phyloP scores from a whole-genome alignment of 2,888 invertebrate species.

The Cephus pulcher region DNA sequence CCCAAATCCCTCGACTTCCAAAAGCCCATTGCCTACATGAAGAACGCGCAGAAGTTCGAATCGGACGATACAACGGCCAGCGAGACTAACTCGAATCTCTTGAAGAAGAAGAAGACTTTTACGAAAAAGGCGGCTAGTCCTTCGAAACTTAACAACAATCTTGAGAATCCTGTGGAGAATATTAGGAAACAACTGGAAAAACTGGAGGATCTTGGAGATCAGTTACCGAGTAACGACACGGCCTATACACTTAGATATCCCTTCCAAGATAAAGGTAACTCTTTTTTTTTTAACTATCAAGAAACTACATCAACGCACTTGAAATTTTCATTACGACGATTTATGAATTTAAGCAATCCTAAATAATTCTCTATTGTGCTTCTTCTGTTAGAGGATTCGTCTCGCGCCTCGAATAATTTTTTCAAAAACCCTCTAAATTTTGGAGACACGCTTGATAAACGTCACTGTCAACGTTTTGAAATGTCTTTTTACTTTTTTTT shows the following conservation, averaged over 20 bases:
- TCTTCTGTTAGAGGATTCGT: constrained; percentile 1
- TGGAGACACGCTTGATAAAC: not conserved
- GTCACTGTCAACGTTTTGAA: not conserved
- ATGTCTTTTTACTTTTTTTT: constrained; percentile 24
- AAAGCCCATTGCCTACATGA: constrained; percentile 30
- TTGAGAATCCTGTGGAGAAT: constrained; percentile 76
- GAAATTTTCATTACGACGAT: constrained; percentile 6
- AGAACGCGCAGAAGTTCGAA: constrained; percentile 51
- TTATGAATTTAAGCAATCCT: not conserved
- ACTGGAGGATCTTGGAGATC: constrained; percentile 84
- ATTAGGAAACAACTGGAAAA: constrained; percentile 84
- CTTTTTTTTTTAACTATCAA: constrained; percentile 23
- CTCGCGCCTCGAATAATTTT: not conserved
- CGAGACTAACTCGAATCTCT: constrained; percentile 57
- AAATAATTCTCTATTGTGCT: not conserved
- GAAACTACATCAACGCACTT: constrained; percentile 14
- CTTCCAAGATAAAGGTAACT: constrained; percentile 77
- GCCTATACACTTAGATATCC: constrained; percentile 84
- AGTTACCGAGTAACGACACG: constrained; percentile 79
- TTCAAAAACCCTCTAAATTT: not conserved
- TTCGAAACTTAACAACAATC: constrained; percentile 57
- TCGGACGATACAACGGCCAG: constrained; percentile 63
- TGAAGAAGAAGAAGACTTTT: constrained; percentile 50
- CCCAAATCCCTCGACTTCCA: constrained; percentile 38
- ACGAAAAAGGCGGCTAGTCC: constrained; percentile 62